phyloP scores from a whole-genome alignment of 2,113 vertebrate species.

The Alces alces region DNA sequence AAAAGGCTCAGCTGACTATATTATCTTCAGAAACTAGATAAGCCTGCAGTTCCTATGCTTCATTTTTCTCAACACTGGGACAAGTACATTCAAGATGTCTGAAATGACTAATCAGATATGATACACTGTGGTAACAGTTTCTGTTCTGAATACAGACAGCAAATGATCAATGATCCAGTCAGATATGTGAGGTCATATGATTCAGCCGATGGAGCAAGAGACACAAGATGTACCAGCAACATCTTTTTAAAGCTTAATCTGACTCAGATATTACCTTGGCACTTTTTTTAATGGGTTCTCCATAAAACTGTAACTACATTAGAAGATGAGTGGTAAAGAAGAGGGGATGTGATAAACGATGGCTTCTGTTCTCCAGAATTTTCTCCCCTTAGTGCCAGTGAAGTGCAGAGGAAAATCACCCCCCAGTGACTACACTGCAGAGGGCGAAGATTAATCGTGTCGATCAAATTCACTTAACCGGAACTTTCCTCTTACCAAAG shows the following conservation, averaged over 20 bases:
- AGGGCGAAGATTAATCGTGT: not conserved
- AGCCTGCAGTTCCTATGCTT: not conserved
- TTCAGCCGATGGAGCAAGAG: not conserved
- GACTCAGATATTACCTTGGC: not conserved
- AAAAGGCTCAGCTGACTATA: not conserved
- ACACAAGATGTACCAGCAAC: not conserved
- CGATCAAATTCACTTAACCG: not conserved
- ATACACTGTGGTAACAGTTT: not conserved
- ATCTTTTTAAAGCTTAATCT: not conserved
- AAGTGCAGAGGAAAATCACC: not conserved
- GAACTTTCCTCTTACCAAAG: not conserved
- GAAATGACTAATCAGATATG: not conserved
- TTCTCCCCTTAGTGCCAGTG: not conserved
- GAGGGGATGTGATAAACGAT: not conserved
- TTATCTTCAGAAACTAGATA: not conserved
- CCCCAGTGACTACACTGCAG: not conserved
- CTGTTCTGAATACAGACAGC: not conserved
- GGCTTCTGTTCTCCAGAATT: not conserved
- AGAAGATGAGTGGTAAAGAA: not conserved
- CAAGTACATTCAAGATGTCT: not conserved
- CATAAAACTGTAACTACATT: not conserved
- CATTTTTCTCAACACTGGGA: not conserved
- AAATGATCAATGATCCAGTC: conserved; percentile 20
- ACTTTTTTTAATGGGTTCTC: not conserved
- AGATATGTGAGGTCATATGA: conserved; percentile 3